Conservation (phyloP, 2,113 vertebrate genomes). For the Lagenorhynchus albirostris region DNA sequence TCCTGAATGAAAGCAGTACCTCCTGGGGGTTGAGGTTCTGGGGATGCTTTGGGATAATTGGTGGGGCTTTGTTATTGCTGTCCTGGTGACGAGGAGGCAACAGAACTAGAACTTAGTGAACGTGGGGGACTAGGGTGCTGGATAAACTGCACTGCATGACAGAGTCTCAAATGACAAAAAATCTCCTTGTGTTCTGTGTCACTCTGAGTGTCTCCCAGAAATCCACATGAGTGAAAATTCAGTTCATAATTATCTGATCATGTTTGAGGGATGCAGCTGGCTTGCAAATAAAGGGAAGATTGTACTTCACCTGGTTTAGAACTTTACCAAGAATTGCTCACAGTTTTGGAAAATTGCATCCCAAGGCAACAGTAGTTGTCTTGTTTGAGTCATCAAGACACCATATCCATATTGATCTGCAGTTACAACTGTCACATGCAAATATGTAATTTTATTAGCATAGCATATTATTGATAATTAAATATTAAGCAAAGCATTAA, state of each 20-base stretch:
- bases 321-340: neutral
- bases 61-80: neutral
- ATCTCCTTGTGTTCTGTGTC: neutral
- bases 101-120: neutral
- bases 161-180: neutral
- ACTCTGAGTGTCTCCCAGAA: neutral
- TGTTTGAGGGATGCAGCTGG: neutral
- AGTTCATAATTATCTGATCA: neutral
- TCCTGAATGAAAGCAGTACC: neutral
- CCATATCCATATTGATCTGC: neutral
- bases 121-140: too few relatives aligned
- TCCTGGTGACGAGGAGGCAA: neutral
- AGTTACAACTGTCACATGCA: neutral
- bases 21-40: accelerated
- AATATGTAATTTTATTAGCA: neutral
- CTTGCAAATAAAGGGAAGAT: neutral
- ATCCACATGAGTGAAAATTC: neutral
- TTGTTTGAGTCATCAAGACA: neutral
- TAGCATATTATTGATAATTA: neutral
- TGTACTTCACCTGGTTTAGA: neutral
- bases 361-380: neutral
- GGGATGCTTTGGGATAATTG: neutral
- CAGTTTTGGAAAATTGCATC: neutral
- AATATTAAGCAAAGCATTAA: neutral
- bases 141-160: neutral